phyloP scores from a whole-genome alignment of 2,797 vertebrate genomes.

The Schizopygopsis pylzovi region DNA sequence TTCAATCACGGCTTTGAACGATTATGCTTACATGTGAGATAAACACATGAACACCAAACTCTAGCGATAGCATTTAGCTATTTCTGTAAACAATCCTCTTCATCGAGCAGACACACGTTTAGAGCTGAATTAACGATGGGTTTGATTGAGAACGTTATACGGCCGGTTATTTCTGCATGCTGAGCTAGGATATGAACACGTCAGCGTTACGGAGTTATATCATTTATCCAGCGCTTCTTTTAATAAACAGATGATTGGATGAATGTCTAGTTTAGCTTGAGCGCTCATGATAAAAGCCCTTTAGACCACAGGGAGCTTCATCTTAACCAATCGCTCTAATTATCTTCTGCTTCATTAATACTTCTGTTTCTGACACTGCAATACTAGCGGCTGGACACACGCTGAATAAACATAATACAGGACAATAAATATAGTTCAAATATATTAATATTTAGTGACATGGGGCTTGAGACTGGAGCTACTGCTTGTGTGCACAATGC shows the following conservation, averaged over 20 bases:
- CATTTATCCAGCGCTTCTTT: background rate
- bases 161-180: background rate
- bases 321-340: background rate
- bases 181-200: background rate
- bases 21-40: no score
- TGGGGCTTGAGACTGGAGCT: no score
- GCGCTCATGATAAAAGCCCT: background rate
- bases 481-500: no score
- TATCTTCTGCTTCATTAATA: background rate
- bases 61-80: background rate
- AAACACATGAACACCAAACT: background rate
- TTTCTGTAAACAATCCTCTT: background rate
- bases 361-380: background rate
- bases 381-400: background rate
- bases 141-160: background rate
- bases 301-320: background rate
- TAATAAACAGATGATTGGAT: slow-evolving; percentile 24
- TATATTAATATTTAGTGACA: no score
- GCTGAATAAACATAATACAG: background rate
- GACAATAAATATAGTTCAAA: no score
- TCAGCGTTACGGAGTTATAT: background rate
- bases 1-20: no score
- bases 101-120: background rate
- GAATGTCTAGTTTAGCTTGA: background rate
- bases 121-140: background rate